Base-by-base conservation (phyloP, 2,113 vertebrate species). In the Pomatorhinus ruficollis region DNA sequence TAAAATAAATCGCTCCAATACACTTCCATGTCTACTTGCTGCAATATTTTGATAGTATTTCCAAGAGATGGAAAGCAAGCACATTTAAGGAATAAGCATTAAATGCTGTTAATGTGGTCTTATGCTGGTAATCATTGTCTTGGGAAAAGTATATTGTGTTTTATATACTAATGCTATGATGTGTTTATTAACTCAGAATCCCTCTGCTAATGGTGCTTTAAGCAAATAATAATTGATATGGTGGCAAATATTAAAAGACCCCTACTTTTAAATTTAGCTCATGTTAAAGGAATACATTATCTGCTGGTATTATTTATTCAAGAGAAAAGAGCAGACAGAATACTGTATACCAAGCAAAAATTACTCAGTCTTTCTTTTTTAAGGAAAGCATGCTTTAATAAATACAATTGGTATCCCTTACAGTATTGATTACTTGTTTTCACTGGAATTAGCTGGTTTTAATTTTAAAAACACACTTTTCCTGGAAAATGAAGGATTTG, bases 171-270 rank as follows among this genome's bases (percentile, higher is more conserved):
- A 97, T 75, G 82, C 86, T 83, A 68, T 90, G 96, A 97, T 95
- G 97, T 97, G 98, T 98, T 98, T 98, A 98, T 98, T 98, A 97
- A 98, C 97, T 98, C 91, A 96, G 95, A 98, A 97, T 97, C 87
- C 94, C 91, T 93, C 64, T 96, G 93, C 96, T 97, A 97, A 97
- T 40, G 61, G 25, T 79, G 44, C 83, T 96, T 97, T 96, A 96
- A 97, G 93, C 83, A 97, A 97, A 81, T 91, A 96, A 96, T 95
- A 97, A 98, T 97, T 97, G 98, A 96, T 95, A 95, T 37, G 75
- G 88, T 59, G 83, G 92, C 61, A 98, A 98, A 97, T 98, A 97
- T 92, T 97, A 93, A 97, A 94, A 97, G 97, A 95, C 72, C 87
- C 5, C 94, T 88, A 68, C 60, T 96, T 98, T 92, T 72, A 95